Evolutionary conservation across 2,888 invertebrate species (phyloP), one percentile per base, ranked within the genome.

Genomic region (Galeruca laticollis): DNA sequence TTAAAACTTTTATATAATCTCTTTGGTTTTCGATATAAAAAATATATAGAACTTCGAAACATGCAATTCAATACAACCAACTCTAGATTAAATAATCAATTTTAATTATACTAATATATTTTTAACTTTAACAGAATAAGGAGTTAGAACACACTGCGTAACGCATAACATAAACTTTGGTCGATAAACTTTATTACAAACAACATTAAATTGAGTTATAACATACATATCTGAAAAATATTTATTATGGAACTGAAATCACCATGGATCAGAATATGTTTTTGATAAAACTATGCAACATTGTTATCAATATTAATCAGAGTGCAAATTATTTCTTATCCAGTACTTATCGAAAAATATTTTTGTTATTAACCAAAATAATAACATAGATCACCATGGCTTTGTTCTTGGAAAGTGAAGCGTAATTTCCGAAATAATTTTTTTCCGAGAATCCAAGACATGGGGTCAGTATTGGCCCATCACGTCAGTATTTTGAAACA

Each of bases 161-260:
- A 51, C 11, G 40, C 10, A 37, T 54, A 64, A 64, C 64, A 62
- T 62, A 18, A 62, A 62, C 62, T 52, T 62, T 52, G 35, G 20
- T 52, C 37, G 13, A 52, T 62, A 64, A 43, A 64, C 54, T 64
- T 64, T 64, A 52, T 43, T 64, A 64, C 43, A 64, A 64, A 64
- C 64, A 64, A 64, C 64, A 56, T 64, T 33, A 21, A 54, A 56
- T 18, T 8, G 26, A 64, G 11, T 26, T 56, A 56, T 37, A 56
- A 64, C 56, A 56, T 56, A 64, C 37, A 56, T 54, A 56, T 64
- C 56, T 56, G 35, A 63, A 54, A 63, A 63, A n/a, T 52, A 51
- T 15, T 26, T 52, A 52, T 47, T 15, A 52, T 52, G 6, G 21
- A 52, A 52, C 21, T 26, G 52, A 52, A 47, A 13, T 52, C 26